These are phyloP conservation scores for Gallirallus australis DNA, from an alignment of 2,797 vertebrate species.

Conservation along the genomic window DNA sequence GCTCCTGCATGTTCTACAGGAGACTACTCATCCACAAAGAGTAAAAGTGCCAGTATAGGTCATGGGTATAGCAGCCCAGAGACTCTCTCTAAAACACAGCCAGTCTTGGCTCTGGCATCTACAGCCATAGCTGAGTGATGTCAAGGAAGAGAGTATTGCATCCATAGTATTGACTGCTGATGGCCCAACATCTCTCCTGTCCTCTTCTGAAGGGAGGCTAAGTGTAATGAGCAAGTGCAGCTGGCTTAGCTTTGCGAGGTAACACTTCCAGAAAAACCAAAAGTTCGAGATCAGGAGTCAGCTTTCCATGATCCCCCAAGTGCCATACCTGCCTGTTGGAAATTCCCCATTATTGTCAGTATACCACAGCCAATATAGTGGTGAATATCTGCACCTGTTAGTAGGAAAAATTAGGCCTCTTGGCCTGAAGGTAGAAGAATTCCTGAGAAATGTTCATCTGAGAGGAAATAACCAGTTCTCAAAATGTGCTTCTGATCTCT, in stretches of 20 bases:
- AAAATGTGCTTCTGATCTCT: background rate
- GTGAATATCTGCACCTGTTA: background rate
- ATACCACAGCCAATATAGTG: background rate
- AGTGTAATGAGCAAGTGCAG: background rate
- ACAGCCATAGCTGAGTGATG: background rate
- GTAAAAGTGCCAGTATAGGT: background rate
- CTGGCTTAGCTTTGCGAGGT: background rate
- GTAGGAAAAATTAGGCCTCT: background rate
- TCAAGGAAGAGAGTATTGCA: background rate
- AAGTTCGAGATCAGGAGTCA: background rate
- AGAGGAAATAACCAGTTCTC: background rate
- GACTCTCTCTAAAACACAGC: background rate
- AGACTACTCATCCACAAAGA: background rate
- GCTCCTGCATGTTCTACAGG: background rate
- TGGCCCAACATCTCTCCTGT: background rate
- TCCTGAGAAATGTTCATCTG: background rate
- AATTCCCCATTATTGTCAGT: background rate
- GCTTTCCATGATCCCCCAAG: background rate
- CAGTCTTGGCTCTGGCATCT: background rate
- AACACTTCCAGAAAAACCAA: background rate
- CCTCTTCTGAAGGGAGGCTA: background rate
- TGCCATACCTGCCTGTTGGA: background rate
- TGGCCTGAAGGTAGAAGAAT: background rate
- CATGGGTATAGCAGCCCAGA: background rate
- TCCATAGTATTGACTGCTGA: background rate